phyloP scores from a whole-genome alignment of 2,888 invertebrate species.

The Nezara viridula region DNA sequence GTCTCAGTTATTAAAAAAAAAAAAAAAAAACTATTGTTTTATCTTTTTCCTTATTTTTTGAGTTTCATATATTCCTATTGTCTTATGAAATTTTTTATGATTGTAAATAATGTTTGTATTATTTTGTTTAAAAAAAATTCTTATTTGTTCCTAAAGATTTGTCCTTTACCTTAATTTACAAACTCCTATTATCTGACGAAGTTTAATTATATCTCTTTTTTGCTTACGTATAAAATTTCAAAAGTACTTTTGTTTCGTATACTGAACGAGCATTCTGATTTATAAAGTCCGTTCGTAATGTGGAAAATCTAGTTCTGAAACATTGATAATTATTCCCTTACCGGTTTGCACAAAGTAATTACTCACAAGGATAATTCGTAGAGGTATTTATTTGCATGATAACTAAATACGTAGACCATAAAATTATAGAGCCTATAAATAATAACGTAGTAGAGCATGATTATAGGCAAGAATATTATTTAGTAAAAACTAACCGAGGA shows the following conservation, averaged over 20 bases:
- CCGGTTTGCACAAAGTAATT: background rate
- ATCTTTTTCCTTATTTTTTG: background rate
- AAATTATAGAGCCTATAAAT: background rate
- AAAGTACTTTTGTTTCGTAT: too few species aligned
- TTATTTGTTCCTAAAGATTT: background rate
- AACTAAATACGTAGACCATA: constrained; percentile 3
- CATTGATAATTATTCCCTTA: background rate
- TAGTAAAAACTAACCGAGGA: constrained; percentile 9
- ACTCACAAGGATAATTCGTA: background rate
- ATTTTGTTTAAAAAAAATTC: background rate
- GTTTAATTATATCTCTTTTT: background rate
- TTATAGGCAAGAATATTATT: background rate
- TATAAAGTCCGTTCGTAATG: too few species aligned
- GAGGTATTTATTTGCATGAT: constrained; percentile 10
- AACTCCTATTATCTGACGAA: background rate
- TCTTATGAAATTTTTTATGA: background rate
- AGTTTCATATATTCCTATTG: background rate
- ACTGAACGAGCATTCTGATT: too few species aligned
- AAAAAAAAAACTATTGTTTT: background rate
- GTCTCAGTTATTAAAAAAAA: background rate
- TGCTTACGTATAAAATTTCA: background rate
- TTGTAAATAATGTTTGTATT: background rate
- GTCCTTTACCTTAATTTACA: background rate
- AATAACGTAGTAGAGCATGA: background rate
- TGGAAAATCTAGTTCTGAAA: too few species aligned